Conservation (phyloP, 2,888 invertebrate species). For the Chouioia cunea region DNA sequence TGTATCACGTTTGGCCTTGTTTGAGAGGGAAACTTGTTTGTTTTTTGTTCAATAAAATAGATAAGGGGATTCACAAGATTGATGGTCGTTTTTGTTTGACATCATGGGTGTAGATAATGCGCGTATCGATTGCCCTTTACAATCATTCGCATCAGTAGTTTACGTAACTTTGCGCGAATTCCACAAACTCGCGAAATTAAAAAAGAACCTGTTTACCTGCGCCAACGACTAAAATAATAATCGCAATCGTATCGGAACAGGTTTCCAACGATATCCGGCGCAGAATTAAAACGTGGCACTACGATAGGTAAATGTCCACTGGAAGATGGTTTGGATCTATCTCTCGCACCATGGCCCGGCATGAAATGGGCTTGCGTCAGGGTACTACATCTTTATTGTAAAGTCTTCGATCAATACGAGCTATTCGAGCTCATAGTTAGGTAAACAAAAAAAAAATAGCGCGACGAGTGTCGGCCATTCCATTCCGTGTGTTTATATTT, state of each 20-base stretch:
- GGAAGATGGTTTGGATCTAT: constrained; percentile 70
- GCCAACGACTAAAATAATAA: neutral
- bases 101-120: too few relatives aligned
- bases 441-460: constrained; percentile 69
- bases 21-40: too few relatives aligned
- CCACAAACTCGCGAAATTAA: too few relatives aligned
- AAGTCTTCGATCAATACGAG: constrained; percentile 87
- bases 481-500: too few relatives aligned
- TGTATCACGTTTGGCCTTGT: neutral
- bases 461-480: too few relatives aligned
- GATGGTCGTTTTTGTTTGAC: too few relatives aligned
- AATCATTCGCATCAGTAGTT: too few relatives aligned
- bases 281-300: constrained; percentile 60
- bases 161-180: too few relatives aligned
- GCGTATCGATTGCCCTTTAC: too few relatives aligned
- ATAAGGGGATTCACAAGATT: too few relatives aligned
- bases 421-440: constrained; percentile 84
- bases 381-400: constrained; percentile 87
- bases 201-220: too few relatives aligned
- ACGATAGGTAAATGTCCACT: constrained; percentile 68
- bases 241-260: constrained; percentile 51
- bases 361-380: constrained; percentile 86
- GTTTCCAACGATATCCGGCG: constrained; percentile 63
- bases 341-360: constrained; percentile 82
- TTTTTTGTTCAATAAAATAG: too few relatives aligned